A percentile compares a stretch with the other conserved stretches of the same genome.
Conservation (phyloP, 2,113 vertebrate genomes). For the Pachyramphus minor region DNA sequence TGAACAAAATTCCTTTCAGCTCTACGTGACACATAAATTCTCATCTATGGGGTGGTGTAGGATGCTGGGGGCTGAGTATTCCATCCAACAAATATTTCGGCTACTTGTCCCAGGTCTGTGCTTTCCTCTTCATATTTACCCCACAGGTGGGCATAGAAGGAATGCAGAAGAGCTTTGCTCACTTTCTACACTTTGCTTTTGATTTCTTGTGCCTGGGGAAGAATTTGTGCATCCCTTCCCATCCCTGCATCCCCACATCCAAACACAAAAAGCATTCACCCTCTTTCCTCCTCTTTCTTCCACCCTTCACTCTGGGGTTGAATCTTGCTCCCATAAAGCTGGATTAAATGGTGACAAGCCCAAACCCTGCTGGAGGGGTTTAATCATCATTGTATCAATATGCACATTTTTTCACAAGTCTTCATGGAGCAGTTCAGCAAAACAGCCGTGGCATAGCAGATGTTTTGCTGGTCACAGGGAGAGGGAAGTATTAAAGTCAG, state of each 20-base stretch:
- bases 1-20: background rate
- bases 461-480: background rate
- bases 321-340: background rate
- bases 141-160: background rate
- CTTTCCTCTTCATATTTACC: background rate
- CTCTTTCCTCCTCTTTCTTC: background rate
- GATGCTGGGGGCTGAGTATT: background rate
- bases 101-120: background rate
- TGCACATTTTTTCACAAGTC: background rate
- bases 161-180: background rate
- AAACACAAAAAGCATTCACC: background rate
- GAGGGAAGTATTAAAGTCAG: background rate
- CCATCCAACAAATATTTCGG: accelerated
- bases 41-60: background rate
- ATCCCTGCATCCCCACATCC: background rate
- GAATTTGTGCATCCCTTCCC: background rate
- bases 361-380: background rate
- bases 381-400: background rate
- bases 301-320: background rate
- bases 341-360: background rate
- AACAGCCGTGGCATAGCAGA: background rate
- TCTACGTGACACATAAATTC: background rate
- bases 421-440: background rate
- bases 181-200: accelerated
- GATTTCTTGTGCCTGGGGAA: background rate